These are phyloP conservation scores for Cyrtonyx montezumae DNA, from an alignment of 2,113 vertebrate genomes.

Conservation along the genomic window DNA sequence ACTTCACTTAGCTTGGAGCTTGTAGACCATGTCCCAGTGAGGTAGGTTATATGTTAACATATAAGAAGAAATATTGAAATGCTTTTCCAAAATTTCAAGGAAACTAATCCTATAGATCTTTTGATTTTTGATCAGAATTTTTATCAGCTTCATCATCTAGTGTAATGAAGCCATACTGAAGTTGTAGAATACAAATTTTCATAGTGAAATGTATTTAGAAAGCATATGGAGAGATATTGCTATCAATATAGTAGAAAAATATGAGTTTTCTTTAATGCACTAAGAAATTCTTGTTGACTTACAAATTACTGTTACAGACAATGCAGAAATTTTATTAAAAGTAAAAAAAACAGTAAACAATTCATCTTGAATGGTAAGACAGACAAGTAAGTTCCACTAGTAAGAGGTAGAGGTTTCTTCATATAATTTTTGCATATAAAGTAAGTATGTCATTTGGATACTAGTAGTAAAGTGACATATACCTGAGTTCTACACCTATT, in stretches of 20 bases:
- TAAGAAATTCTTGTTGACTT: not conserved
- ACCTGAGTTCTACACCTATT: not conserved
- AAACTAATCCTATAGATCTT: not conserved
- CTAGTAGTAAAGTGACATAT: not conserved
- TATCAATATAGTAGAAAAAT: not conserved
- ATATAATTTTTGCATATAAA: not conserved
- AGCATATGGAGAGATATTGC: not conserved
- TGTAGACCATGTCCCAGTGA: not conserved
- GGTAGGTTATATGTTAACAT: fast-evolving
- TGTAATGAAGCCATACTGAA: not conserved
- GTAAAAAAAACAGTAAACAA: not conserved
- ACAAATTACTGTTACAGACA: not conserved
- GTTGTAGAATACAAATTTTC: not conserved
- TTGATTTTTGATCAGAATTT: not conserved
- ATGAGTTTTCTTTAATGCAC: not conserved
- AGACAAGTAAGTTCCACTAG: not conserved
- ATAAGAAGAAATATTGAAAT: not conserved
- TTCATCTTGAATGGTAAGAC: not conserved
- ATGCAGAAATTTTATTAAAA: not conserved
- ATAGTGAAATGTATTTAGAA: not conserved
- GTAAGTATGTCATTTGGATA: fast-evolving
- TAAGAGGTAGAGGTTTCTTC: not conserved
- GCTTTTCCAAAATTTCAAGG: not conserved
- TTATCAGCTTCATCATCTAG: fast-evolving
- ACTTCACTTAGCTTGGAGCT: not conserved